Percentiles rank a stretch among this genome's conserved stretches.
These are phyloP conservation scores for Hypothenemus hampei DNA, from an alignment of 1,140 invertebrate genomes.

Conservation along the genomic window DNA sequence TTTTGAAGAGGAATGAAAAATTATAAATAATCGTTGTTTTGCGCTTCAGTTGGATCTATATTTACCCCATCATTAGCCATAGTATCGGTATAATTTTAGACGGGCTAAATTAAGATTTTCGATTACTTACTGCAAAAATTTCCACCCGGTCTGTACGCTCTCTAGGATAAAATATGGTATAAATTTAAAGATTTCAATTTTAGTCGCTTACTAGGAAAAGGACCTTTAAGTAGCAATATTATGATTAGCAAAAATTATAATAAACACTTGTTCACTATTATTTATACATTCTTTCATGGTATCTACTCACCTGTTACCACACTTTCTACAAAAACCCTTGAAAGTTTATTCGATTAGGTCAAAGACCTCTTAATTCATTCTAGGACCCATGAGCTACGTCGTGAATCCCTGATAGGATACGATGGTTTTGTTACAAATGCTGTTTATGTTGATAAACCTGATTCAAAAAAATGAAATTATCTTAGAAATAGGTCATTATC, in stretches of 20 bases:
- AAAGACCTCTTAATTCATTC: background rate
- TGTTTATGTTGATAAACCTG: background rate
- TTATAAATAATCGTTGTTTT: background rate
- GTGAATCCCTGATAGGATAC: background rate
- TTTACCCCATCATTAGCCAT: conserved; percentile 5
- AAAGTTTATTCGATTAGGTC: background rate
- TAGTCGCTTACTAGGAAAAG: too few species aligned
- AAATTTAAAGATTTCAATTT: too few species aligned
- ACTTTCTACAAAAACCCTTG: background rate
- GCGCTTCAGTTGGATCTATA: conserved; percentile 3
- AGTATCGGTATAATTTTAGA: conserved; percentile 1
- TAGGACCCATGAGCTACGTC: background rate
- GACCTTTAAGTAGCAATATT: too few species aligned
- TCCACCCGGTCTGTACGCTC: too few species aligned
- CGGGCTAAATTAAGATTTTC: conserved; percentile 5
- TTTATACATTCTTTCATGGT: background rate
- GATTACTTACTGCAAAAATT: background rate
- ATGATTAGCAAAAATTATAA: too few species aligned
- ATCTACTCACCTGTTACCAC: background rate
- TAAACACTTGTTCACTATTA: too few species aligned
- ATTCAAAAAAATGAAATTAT: background rate
- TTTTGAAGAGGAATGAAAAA: too few species aligned
- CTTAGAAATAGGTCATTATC: background rate
- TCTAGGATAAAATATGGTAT: too few species aligned
- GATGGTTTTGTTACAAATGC: too few species aligned